These are phyloP conservation scores for Folsomia manolachei DNA, from an alignment of 2,888 invertebrate genomes.

Conservation along the genomic window DNA sequence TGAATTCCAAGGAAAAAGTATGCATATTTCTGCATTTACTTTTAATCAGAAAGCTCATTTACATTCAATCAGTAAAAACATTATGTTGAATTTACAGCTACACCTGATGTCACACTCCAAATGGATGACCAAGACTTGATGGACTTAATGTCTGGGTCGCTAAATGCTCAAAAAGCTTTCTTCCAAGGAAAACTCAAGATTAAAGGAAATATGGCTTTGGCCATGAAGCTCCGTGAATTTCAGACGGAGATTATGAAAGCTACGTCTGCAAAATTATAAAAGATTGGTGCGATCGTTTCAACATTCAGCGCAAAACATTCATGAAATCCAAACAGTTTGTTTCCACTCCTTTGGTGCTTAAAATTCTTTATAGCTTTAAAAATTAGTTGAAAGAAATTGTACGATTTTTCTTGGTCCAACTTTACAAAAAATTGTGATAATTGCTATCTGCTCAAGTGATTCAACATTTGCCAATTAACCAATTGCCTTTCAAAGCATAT, in stretches of 20 bases:
- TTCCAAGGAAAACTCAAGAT: conserved; percentile 83
- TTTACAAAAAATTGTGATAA: too few species aligned
- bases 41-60: not conserved
- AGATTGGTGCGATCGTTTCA: too few species aligned
- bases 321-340: too few species aligned
- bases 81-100: conserved; percentile 60
- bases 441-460: too few species aligned
- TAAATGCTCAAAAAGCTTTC: conserved; percentile 93
- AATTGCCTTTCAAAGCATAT: too few species aligned
- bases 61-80: not conserved
- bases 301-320: too few species aligned
- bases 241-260: conserved; percentile 57
- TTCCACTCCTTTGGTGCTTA: too few species aligned
- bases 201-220: conserved; percentile 90
- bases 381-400: too few species aligned
- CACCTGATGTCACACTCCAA: conserved; percentile 85
- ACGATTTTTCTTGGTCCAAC: too few species aligned
- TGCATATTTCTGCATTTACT: conserved; percentile 3
- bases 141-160: conserved; percentile 81
- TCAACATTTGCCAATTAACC: too few species aligned
- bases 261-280: conserved; percentile 48
- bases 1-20: conserved; percentile 68
- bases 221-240: conserved; percentile 86
- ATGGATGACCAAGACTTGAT: conserved; percentile 84
- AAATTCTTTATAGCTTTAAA: too few species aligned